A percentile compares a stretch with the other conserved stretches of the same genome.
These are phyloP conservation scores for Sylvia atricapilla DNA, from an alignment of 2,113 vertebrate genomes.

Conservation along the genomic window DNA sequence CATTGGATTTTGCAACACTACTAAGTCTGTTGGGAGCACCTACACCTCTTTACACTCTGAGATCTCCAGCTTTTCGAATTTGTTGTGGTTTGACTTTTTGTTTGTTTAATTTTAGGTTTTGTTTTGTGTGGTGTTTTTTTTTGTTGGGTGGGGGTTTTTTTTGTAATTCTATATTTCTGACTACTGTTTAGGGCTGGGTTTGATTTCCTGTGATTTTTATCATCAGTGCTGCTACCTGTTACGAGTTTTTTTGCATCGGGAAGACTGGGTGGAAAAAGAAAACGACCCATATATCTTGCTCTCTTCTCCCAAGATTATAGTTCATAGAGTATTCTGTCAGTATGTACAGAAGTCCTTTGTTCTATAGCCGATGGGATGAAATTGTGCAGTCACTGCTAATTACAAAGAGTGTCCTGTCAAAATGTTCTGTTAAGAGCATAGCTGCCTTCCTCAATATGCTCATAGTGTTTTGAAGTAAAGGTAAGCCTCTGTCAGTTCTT, in stretches of 20 bases:
- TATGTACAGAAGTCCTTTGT: background rate
- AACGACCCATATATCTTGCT: background rate
- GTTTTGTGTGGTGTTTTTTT: background rate
- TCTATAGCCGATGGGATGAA: background rate
- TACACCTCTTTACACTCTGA: background rate
- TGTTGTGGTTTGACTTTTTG: background rate
- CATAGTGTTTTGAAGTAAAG: background rate
- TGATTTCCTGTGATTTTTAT: background rate
- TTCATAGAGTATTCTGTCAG: background rate
- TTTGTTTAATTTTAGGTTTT: background rate
- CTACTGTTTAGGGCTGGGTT: background rate
- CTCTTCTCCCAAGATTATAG: background rate
- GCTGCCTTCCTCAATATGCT: background rate
- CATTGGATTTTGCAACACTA: background rate
- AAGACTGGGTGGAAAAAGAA: background rate
- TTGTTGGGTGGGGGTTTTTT: too few relatives aligned
- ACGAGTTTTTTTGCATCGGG: background rate
- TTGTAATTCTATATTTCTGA: background rate
- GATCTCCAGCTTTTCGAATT: background rate
- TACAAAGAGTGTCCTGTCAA: background rate
- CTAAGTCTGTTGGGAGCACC: background rate
- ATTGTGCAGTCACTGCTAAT: background rate
- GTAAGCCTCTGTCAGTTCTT: background rate
- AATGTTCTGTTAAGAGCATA: background rate
- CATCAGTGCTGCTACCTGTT: background rate